Base-by-base conservation (phyloP, 2,113 vertebrate species). In the Forbesichthys papilliferus region DNA sequence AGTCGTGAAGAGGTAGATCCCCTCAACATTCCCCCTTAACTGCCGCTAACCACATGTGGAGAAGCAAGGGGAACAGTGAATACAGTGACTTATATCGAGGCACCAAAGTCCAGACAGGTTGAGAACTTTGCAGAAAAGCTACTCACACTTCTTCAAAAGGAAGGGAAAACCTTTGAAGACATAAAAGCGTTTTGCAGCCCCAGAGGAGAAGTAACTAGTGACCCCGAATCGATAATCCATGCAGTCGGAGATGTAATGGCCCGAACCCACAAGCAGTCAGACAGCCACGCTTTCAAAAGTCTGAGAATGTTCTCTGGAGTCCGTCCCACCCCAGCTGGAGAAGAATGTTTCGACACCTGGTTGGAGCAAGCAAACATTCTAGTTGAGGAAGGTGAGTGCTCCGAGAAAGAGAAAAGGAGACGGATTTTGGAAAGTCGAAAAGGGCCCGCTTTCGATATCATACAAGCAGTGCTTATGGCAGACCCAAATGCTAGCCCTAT, bases 381-480 rank as follows among this genome's bases (percentile, higher is more conserved):
- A 53, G 47, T 64, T 13, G 13, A 33, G 1, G 55, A 66, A 67
- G 48, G 56, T 61, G 64, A 61, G 1, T 68, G 57, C 34, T 59
- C 71, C 20, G 63, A 66, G 5, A 58, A 60, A n/a, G 64, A 66
- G 18, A 71, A 71, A 34, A 10, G 16, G 2, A 64, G 8, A 48
- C 14, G 47, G 9, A 60, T 59, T 13, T 9, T 66, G 7, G 54
- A 73, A 20, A 66, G 71, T 57, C 12, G 58, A 13, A 73, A 53
- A 11, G 71, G 64, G 1, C 63, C 64, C 3, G 71, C 64, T 3
- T 42, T 74, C 5, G 71, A 74, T 3, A 61, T 74, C 6, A 46
- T 67, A 13, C 49, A 67, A 14, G 64, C 64, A 12, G 65, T 66
- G 11, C 14, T 47, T 27, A 16, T 61, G 33, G 16, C 48, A 11